Base-by-base conservation (phyloP, 2,797 vertebrate species). In the Pseudochromis fuscus region DNA sequence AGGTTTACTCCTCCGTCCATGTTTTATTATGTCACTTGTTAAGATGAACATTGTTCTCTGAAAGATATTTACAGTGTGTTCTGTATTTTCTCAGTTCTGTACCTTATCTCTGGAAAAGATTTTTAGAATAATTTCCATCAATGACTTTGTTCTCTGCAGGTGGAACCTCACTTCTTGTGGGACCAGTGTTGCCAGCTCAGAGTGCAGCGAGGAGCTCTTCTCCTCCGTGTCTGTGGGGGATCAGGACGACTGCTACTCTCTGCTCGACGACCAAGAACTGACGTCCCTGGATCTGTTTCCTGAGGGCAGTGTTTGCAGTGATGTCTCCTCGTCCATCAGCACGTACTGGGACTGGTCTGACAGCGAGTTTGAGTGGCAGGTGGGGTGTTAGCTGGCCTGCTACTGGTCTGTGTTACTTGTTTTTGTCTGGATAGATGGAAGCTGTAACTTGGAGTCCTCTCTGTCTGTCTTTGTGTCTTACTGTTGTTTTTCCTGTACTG, bases 271-370 rank as follows among this genome's bases (percentile, higher is more conserved):
- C 88, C 98, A 99, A 77, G 97, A 99, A 48, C 95, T 99, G 67
- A 96, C 96, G 9, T 98, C 98, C 46, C 96, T 98, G 76, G 98
- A 99, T 87, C 89, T 99, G 69, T 99, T 99, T 87, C 97, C 98
- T 0, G 98, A 99, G 82, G 98, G 98, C 11, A 99, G 97, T 1
- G 98, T 99, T 46, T 99, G 97, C 94, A 99, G 98, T 7, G 98
- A 99, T 35, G 97, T 99, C 23, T 99, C 98, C 2, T 99, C 98
- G 13, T 99, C 97, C 40, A 99, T 99, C 88, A 98, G 97, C 89
- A 99, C 97, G 0, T 99, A 99, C 61, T 99, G 98, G 97, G 98
- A 99, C 88, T 99, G 98, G 98, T 99, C 98, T 18, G 98, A 99
- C 92, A 99, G 97, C 0, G 98, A 99, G 86, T 99, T 99, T 92